Evolutionary conservation across 2,888 invertebrate species (phyloP).

Genomic region (Sphaerophoria taeniata): DNA sequence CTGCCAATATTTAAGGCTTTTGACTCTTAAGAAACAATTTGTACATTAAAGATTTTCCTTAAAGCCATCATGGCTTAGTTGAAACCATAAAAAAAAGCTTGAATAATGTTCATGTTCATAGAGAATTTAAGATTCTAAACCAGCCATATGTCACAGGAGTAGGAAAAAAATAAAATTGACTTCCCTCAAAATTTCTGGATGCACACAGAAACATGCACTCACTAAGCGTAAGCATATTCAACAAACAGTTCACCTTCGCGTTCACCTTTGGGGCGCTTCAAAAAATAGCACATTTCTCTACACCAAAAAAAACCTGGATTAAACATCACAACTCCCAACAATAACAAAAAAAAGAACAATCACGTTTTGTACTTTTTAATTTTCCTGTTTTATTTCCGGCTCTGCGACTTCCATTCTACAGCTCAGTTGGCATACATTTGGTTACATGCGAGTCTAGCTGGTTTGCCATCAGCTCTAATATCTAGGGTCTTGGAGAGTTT

Average conservation of each 20-base stretch:
- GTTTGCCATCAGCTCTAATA: slow-evolving; percentile 16
- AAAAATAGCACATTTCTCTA: slow-evolving; percentile 13
- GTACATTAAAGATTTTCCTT: too few relatives aligned
- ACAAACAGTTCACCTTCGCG: slow-evolving; percentile 49
- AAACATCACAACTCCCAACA: not conserved
- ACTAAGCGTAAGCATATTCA: slow-evolving; percentile 54
- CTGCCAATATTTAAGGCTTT: too few relatives aligned
- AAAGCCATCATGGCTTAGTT: too few relatives aligned
- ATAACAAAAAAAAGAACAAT: not conserved
- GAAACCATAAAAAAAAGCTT: too few relatives aligned
- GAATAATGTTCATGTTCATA: too few relatives aligned
- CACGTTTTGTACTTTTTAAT: slow-evolving; percentile 72
- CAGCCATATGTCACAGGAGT: slow-evolving; percentile 33
- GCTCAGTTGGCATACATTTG: slow-evolving; percentile 72
- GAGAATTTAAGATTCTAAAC: too few relatives aligned
- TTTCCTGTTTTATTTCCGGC: slow-evolving; percentile 75
- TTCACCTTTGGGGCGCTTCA: slow-evolving; percentile 54
- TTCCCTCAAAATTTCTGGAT: slow-evolving; percentile 50
- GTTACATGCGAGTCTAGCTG: slow-evolving; percentile 57
- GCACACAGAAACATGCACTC: slow-evolving; percentile 53
- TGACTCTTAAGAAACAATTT: too few relatives aligned
- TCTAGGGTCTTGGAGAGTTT: slow-evolving; percentile 1
- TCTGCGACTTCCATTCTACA: slow-evolving; percentile 70
- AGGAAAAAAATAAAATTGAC: slow-evolving; percentile 43
- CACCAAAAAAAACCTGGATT: not conserved